phyloP scores from a whole-genome alignment of 1,140 invertebrate genomes.

The Trichoplusia ni region DNA sequence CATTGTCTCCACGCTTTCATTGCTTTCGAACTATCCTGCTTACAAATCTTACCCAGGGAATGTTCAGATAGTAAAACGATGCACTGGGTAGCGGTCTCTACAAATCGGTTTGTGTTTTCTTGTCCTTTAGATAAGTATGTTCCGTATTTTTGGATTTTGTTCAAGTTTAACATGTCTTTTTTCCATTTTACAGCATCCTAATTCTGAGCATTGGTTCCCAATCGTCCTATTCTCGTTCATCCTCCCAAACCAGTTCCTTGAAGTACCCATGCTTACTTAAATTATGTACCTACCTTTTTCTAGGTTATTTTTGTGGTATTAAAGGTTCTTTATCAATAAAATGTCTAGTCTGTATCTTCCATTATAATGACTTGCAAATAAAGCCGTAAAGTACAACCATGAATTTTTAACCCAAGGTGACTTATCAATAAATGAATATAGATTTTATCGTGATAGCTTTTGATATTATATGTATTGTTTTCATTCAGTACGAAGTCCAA shows the following conservation, averaged over 20 bases:
- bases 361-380: conserved; percentile 21
- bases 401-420: conserved; percentile 27
- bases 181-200: too few relatives aligned
- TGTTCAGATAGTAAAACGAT: conserved; percentile 20
- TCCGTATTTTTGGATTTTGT: too few relatives aligned
- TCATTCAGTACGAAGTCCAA: background rate
- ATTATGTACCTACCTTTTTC: background rate
- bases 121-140: background rate
- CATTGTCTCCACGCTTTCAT: conserved; percentile 53
- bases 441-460: conserved; percentile 25
- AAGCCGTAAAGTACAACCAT: conserved; percentile 17
- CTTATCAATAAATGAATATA: conserved; percentile 10
- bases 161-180: too few relatives aligned
- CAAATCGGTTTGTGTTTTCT: background rate
- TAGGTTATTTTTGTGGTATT: background rate
- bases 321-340: background rate
- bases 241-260: too few relatives aligned
- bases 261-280: too few relatives aligned
- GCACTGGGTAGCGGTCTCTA: background rate
- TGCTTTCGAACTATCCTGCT: conserved; percentile 43
- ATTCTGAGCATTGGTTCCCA: too few relatives aligned
- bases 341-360: conserved; percentile 2
- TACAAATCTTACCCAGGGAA: conserved; percentile 39
- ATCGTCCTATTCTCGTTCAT: too few relatives aligned
- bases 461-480: conserved; percentile 7